These are phyloP conservation scores for Caenorhabditis panamensis DNA, from an alignment of 2,888 invertebrate species.

Conservation along the genomic window DNA sequence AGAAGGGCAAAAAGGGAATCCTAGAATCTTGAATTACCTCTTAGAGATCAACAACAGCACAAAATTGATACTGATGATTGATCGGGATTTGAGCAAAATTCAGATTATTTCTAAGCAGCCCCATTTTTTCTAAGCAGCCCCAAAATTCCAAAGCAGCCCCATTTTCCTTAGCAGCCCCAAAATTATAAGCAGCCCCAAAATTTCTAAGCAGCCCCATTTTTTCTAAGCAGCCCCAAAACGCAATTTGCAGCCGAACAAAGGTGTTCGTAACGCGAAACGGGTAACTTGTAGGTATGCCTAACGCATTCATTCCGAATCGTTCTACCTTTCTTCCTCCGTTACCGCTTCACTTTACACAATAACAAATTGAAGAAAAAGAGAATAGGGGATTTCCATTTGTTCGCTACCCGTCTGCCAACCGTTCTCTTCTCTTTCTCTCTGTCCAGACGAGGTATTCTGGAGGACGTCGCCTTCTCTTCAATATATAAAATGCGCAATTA, in stretches of 20 bases:
- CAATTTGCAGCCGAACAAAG: no score
- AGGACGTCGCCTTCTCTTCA: not conserved
- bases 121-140: no score
- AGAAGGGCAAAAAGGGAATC: not conserved
- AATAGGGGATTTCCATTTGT: not conserved
- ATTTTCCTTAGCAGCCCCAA: no score
- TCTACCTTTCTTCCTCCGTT: conserved; percentile 6
- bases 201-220: no score
- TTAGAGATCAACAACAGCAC: not conserved
- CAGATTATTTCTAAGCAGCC: no score
- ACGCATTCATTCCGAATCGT: conserved; percentile 2
- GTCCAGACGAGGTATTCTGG: not conserved
- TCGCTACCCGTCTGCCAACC: no score
- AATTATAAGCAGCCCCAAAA: no score
- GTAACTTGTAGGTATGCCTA: conserved; percentile 2
- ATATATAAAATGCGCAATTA: conserved; percentile 42
- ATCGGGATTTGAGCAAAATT: no score
- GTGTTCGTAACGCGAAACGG: no score
- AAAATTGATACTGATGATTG: not conserved
- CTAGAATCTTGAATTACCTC: conserved; percentile 2
- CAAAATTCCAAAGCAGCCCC: no score
- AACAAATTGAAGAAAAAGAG: not conserved
- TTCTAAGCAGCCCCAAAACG: no score
- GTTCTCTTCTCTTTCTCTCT: conserved; percentile 4
- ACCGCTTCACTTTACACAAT: conserved; percentile 14